These are phyloP conservation scores for Anadara kagoshimensis DNA, from an alignment of 1,140 invertebrate species.

Conservation along the genomic window DNA sequence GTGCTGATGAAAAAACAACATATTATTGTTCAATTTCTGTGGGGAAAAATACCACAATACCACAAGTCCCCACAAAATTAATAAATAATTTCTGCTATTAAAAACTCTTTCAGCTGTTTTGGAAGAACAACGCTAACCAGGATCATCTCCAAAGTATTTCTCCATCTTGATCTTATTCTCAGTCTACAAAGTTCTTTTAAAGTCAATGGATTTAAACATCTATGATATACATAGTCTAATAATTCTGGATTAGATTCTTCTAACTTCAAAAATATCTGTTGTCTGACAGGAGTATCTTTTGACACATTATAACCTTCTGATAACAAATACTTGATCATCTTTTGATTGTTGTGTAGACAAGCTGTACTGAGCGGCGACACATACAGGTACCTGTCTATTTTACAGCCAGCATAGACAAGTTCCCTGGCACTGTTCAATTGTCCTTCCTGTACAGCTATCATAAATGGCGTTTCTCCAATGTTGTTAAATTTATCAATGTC, in stretches of 20 bases:
- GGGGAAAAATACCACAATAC: too few relatives aligned
- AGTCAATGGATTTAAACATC: constrained; percentile 23
- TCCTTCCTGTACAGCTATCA: constrained; percentile 35
- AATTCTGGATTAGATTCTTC: constrained; percentile 31
- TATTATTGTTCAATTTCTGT: too few relatives aligned
- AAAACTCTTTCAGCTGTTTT: constrained; percentile 17
- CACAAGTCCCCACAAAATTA: too few relatives aligned
- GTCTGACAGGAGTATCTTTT: constrained; percentile 30
- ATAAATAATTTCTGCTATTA: constrained; percentile 23
- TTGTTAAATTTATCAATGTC: constrained; percentile 37
- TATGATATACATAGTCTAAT: constrained; percentile 29
- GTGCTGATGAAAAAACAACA: too few relatives aligned
- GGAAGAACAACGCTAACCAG: constrained; percentile 7
- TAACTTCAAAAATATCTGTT: constrained; percentile 17
- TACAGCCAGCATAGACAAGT: constrained; percentile 36
- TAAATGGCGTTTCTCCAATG: constrained; percentile 44
- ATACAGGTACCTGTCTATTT: constrained; percentile 48
- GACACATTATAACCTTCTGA: constrained; percentile 47
- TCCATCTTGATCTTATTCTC: constrained; percentile 13
- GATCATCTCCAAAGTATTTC: not conserved
- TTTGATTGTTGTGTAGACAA: constrained; percentile 28
- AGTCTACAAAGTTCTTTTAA: constrained; percentile 32
- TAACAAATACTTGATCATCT: constrained; percentile 38
- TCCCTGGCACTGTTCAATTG: constrained; percentile 24
- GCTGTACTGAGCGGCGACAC: constrained; percentile 36